These are phyloP conservation scores for Drosophila kohkoa DNA, from an alignment of 1,140 invertebrate genomes.

Conservation along the genomic window DNA sequence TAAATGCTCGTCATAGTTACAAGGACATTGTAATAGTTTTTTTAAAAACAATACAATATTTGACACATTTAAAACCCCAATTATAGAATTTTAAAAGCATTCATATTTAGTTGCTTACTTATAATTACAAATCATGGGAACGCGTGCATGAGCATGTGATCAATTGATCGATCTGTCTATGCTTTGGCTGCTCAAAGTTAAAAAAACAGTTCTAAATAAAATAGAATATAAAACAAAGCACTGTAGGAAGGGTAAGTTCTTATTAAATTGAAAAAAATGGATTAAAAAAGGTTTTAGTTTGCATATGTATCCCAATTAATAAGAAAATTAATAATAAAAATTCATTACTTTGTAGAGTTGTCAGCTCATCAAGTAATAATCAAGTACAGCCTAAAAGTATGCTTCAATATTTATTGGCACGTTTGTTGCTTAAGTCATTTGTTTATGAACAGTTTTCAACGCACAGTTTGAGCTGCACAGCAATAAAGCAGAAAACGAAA, in stretches of 20 bases:
- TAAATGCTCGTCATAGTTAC: constrained; percentile 37
- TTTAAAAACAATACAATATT: constrained; percentile 21
- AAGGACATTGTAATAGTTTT: constrained; percentile 57
- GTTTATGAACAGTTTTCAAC: constrained; percentile 28
- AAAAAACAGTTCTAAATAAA: background rate
- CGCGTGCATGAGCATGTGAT: constrained; percentile 14
- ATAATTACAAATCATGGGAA: constrained; percentile 13
- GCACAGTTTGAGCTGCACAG: background rate
- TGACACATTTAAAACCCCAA: constrained; percentile 23
- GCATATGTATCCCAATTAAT: too few species aligned
- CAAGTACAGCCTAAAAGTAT: constrained; percentile 35
- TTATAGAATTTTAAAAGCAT: constrained; percentile 15
- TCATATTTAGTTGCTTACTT: background rate
- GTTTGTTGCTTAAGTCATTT: constrained; percentile 47
- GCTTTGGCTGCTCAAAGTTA: background rate
- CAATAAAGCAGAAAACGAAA: background rate
- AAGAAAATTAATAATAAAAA: too few species aligned
- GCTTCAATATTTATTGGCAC: background rate
- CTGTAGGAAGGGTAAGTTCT: too few species aligned
- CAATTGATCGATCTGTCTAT: background rate
- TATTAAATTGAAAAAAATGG: too few species aligned
- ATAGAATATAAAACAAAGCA: too few species aligned
- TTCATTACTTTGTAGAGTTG: background rate
- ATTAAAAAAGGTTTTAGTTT: too few species aligned
- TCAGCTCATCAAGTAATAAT: background rate